Percentiles rank a stretch among this genome's conserved stretches.
Evolutionary conservation across 2,113 vertebrate genomes (phyloP).

Genomic region (Climacteris rufus): DNA sequence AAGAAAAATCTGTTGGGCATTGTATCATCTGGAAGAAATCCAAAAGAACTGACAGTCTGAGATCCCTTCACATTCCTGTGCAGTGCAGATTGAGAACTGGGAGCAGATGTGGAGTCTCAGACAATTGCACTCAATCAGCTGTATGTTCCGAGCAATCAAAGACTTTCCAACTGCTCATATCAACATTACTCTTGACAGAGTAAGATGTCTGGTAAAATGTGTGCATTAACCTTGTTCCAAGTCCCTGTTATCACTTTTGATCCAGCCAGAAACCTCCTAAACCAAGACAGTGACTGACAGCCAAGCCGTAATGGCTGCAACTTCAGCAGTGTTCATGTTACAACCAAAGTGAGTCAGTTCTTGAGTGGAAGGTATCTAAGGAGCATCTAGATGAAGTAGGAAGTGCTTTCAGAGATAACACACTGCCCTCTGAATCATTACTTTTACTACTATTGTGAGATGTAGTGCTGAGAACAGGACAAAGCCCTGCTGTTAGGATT

Average conservation of each 20-base stretch:
- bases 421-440: background rate
- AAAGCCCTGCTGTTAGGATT: background rate
- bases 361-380: background rate
- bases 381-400: background rate
- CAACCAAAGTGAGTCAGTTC: background rate
- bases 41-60: background rate
- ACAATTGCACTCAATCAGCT: background rate
- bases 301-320: background rate
- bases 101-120: background rate
- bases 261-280: background rate
- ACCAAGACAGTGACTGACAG: background rate
- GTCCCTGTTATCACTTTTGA: background rate
- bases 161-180: background rate
- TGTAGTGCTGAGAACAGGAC: background rate
- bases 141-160: background rate
- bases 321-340: background rate
- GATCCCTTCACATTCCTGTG: background rate
- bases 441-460: background rate
- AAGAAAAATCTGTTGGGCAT: background rate
- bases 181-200: background rate
- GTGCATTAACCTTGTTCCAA: background rate
- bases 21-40: background rate
- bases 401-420: conserved; percentile 15
- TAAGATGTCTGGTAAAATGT: background rate
- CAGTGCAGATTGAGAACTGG: background rate